Percentiles rank a stretch among this genome's conserved stretches.
Conservation (phyloP, 2,113 vertebrate species). For the Aythya baeri region DNA sequence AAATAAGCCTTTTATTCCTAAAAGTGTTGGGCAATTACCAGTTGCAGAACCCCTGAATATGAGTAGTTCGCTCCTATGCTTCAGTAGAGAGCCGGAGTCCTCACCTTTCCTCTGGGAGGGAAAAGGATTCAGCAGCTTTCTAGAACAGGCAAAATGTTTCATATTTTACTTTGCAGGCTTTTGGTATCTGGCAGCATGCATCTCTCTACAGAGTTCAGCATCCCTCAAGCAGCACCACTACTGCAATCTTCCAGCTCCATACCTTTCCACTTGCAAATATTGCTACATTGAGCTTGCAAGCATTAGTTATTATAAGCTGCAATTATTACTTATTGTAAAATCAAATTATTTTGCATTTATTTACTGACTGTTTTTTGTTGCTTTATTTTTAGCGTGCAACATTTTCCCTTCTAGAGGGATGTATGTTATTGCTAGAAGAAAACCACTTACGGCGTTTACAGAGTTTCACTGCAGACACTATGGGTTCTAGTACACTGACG, state of each 20-base stretch:
- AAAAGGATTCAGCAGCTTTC: neutral
- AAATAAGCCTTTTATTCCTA: neutral
- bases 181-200: neutral
- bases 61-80: neutral
- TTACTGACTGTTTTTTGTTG: conserved; percentile 13
- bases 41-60: neutral
- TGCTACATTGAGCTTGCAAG: neutral
- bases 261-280: neutral
- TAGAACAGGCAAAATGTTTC: neutral
- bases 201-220: neutral
- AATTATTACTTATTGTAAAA: neutral
- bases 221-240: neutral
- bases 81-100: neutral
- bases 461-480: neutral
- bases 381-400: neutral
- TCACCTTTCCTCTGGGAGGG: neutral
- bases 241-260: neutral
- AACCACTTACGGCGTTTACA: conserved; percentile 19
- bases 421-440: neutral
- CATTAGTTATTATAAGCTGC: neutral
- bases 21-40: neutral
- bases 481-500: neutral
- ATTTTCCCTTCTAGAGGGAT: neutral
- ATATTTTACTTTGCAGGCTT: neutral
- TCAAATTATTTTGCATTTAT: neutral